Conservation (phyloP, 2,113 vertebrate genomes). For the Podarcis raffonei region DNA sequence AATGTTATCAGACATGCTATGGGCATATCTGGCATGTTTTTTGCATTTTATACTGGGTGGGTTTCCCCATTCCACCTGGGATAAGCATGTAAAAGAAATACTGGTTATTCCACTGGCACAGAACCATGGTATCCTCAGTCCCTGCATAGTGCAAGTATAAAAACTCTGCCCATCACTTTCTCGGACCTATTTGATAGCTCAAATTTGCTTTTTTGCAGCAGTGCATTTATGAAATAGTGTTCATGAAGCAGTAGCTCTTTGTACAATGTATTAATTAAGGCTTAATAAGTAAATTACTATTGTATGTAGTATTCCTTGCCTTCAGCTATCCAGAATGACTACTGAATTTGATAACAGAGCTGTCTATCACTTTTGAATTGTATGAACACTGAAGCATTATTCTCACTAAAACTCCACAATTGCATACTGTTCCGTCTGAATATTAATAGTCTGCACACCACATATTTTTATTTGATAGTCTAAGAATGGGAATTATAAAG, state of each 20-base stretch:
- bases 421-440: conserved; percentile 59
- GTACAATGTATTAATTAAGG: conserved; percentile 29
- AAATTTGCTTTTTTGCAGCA: not conserved
- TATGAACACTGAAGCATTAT: conserved; percentile 34
- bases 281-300: conserved; percentile 50
- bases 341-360: conserved; percentile 63
- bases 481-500: conserved; percentile 27
- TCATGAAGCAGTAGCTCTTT: conserved; percentile 1
- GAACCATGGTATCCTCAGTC: not conserved
- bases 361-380: conserved; percentile 61
- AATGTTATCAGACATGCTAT: not conserved
- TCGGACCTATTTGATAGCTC: not conserved
- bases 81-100: not conserved
- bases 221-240: conserved; percentile 9
- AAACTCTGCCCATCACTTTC: not conserved
- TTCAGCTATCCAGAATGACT: conserved; percentile 66
- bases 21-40: not conserved
- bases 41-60: not conserved
- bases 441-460: conserved; percentile 45
- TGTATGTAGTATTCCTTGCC: conserved; percentile 34
- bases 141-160: not conserved
- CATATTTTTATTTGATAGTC: conserved; percentile 39
- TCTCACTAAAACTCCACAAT: conserved; percentile 20
- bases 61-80: not conserved
- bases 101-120: no score